A percentile compares a stretch with the other conserved stretches of the same genome.
Evolutionary conservation across 2,888 invertebrate genomes (phyloP).

Genomic region (Scaptomyza parva): DNA sequence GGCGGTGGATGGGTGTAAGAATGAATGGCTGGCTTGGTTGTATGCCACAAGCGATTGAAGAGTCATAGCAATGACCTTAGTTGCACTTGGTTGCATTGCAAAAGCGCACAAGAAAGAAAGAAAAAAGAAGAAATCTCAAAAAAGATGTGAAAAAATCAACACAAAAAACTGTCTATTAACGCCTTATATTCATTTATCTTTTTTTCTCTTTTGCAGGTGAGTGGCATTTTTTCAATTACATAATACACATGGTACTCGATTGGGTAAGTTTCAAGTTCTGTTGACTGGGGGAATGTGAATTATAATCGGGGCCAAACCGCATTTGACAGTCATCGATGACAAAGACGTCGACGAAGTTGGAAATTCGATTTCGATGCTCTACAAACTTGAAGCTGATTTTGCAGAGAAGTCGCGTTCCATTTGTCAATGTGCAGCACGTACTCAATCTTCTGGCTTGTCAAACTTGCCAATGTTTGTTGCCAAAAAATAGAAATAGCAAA

Average conservation of each 20-base stretch:
- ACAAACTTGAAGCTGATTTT: background rate
- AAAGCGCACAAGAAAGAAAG: conserved; percentile 8
- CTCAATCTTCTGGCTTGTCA: conserved; percentile 80
- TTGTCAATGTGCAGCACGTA: conserved; percentile 78
- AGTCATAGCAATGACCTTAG: conserved; percentile 70
- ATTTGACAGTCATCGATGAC: conserved; percentile 29
- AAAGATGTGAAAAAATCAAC: conserved; percentile 4
- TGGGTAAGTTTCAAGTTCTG: conserved; percentile 39
- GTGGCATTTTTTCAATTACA: conserved; percentile 51
- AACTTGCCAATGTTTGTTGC: conserved; percentile 74
- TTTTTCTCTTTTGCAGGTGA: conserved; percentile 67
- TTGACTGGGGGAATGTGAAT: background rate
- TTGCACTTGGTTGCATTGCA: conserved; percentile 36
- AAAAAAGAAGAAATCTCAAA: conserved; percentile 7
- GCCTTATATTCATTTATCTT: conserved; percentile 20
- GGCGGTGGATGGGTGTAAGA: no score
- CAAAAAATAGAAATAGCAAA: conserved; percentile 33
- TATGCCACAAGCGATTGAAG: conserved; percentile 33
- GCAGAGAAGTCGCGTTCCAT: conserved; percentile 58
- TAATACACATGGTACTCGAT: conserved; percentile 3
- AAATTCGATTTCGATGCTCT: conserved; percentile 3
- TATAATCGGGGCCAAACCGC: conserved; percentile 6
- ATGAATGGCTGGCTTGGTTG: no score
- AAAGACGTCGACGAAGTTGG: conserved; percentile 8
- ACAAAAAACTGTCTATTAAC: conserved; percentile 35